A percentile compares a stretch with the other conserved stretches of the same genome.
These are phyloP conservation scores for Mechanitis mazaeus DNA, from an alignment of 2,888 invertebrate genomes.

Conservation along the genomic window DNA sequence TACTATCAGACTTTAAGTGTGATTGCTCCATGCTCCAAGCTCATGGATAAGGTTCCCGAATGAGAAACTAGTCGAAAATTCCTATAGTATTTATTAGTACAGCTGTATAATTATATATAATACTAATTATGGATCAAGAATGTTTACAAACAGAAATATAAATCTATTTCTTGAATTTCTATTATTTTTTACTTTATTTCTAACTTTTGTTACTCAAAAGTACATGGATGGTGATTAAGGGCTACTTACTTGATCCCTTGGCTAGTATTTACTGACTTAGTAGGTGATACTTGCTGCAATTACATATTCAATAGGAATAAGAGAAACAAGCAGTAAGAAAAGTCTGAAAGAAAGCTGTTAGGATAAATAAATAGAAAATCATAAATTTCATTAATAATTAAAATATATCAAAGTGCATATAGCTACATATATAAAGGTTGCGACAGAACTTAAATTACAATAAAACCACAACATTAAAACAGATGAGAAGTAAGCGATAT, in stretches of 20 bases:
- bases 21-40: too few species aligned
- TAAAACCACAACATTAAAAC: slow-evolving; percentile 6
- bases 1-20: too few species aligned
- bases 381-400: slow-evolving; percentile 26
- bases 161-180: too few species aligned
- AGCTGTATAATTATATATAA: too few species aligned
- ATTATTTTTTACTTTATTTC: neutral
- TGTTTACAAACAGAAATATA: too few species aligned
- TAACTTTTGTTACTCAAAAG: slow-evolving; percentile 19
- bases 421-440: slow-evolving; percentile 14
- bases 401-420: slow-evolving; percentile 25
- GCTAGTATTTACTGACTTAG: slow-evolving; percentile 74
- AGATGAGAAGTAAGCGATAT: neutral
- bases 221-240: slow-evolving; percentile 20
- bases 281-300: slow-evolving; percentile 75
- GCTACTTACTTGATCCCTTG: slow-evolving; percentile 68
- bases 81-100: too few species aligned
- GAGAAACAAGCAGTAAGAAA: slow-evolving; percentile 55
- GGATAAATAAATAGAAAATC: slow-evolving; percentile 30
- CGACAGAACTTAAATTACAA: slow-evolving; percentile 1
- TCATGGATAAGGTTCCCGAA: too few species aligned
- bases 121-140: too few species aligned
- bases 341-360: slow-evolving; percentile 45
- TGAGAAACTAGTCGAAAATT: too few species aligned
- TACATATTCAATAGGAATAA: slow-evolving; percentile 67